Evolutionary conservation across 2,888 invertebrate species (phyloP).

Genomic region (Digitonthophagus gazella): DNA sequence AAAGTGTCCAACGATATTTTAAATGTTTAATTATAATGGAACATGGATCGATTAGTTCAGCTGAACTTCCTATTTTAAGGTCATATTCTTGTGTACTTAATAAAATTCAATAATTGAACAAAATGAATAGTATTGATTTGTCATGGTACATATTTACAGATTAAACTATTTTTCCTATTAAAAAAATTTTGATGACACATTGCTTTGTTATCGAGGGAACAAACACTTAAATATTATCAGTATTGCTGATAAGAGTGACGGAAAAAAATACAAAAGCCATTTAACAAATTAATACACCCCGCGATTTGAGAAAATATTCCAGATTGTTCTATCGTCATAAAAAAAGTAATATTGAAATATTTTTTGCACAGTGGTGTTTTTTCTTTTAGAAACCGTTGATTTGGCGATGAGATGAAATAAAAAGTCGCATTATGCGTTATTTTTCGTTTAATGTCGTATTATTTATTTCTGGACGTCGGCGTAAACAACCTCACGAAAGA

Average conservation of each 20-base stretch:
- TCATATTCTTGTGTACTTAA: too few relatives aligned
- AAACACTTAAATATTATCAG: neutral
- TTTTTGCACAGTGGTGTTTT: too few relatives aligned
- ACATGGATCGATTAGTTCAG: too few relatives aligned
- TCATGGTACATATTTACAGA: too few relatives aligned
- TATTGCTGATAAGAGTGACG: neutral
- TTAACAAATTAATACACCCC: neutral
- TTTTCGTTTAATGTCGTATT: neutral
- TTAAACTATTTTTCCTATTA: too few relatives aligned
- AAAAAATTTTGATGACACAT: neutral
- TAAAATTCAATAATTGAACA: too few relatives aligned
- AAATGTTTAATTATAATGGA: too few relatives aligned
- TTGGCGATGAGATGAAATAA: neutral
- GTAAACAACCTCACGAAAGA: neutral
- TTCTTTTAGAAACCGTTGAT: too few relatives aligned
- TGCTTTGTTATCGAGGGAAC: neutral
- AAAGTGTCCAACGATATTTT: too few relatives aligned
- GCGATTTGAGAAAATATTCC: neutral
- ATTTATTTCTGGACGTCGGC: neutral
- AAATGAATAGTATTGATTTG: too few relatives aligned
- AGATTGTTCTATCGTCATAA: neutral
- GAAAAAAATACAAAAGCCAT: neutral
- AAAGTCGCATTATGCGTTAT: neutral
- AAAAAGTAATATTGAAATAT: neutral
- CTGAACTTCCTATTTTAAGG: too few relatives aligned